Conservation (phyloP, 2,797 vertebrate species). For the Naso thynnoides region DNA sequence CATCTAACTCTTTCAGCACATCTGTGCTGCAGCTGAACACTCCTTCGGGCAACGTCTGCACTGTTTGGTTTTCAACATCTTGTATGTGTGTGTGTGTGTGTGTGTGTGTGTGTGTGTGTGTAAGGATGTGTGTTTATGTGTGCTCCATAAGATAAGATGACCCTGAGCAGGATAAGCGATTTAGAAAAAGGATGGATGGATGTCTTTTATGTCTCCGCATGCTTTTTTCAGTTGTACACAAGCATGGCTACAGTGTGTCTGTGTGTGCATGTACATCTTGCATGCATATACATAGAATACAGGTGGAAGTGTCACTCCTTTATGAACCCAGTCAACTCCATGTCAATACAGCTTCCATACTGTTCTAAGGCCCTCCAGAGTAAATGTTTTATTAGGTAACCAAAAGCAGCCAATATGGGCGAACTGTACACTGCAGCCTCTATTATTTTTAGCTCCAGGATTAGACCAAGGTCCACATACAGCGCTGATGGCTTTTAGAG, state of each 20-base stretch:
- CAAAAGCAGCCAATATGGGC: slow-evolving; percentile 44
- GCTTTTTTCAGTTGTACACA: slow-evolving; percentile 17
- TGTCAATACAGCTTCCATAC: slow-evolving; percentile 28
- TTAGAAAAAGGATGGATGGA: slow-evolving; percentile 48
- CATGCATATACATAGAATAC: slow-evolving; percentile 21
- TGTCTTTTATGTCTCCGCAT: slow-evolving; percentile 58
- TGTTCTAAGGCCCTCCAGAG: slow-evolving; percentile 19
- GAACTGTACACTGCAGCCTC: slow-evolving; percentile 42
- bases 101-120: slow-evolving; percentile 39
- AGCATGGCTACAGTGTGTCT: slow-evolving; percentile 18
- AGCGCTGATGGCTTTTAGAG: slow-evolving; percentile 51
- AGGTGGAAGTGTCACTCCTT: slow-evolving; percentile 46
- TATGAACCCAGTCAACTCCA: slow-evolving; percentile 45
- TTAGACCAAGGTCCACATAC: slow-evolving; percentile 57
- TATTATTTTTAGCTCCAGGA: slow-evolving; percentile 76
- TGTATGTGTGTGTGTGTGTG: slow-evolving; percentile 39
- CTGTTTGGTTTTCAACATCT: slow-evolving; percentile 77
- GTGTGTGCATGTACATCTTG: slow-evolving; percentile 15
- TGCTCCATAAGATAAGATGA: slow-evolving; percentile 56
- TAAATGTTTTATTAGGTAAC: slow-evolving; percentile 63
- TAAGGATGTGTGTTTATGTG: slow-evolving; percentile 58
- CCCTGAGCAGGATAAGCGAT: slow-evolving; percentile 52
- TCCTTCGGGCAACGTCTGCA: slow-evolving; percentile 72
- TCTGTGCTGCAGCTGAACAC: slow-evolving; percentile 85
- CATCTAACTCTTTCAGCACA: slow-evolving; percentile 77